Evolutionary conservation across 2,113 vertebrate species (phyloP), one percentile per base, ranked within the genome.

Genomic region (Callipepla squamata): DNA sequence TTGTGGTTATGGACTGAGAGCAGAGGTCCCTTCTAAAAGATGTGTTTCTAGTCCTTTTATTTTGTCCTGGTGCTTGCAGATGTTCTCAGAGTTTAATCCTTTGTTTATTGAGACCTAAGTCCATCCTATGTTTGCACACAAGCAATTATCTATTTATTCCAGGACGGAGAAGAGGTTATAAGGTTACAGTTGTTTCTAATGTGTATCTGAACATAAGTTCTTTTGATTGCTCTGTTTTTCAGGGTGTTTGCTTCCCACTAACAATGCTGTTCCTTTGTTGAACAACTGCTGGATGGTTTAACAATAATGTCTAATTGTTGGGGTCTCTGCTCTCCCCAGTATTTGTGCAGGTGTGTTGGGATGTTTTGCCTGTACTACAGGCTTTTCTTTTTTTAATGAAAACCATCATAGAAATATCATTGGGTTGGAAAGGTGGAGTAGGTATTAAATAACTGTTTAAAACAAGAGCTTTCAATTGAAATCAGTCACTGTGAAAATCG

Each of bases 81-180:
- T 51, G n/a, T 72, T 91, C n/a, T 55, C 68, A 47, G n/a, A 66
- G 23, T 67, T 87, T 63, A 83, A 59, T 90, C 22, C 51, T 84
- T 73, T 70, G 58, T 80, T 89, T 75, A 22, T 7, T 18, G 32
- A 87, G 62, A n/a, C 40, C 57, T 88, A 34, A 79, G 8, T 11
- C 3, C 23, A 32, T 55, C 20, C 66, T 22, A 61, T 87, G 42
- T 73, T 91, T 95, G 90, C 95, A 19, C 87, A 91, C 91, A 85
- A 93, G 79, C 66, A 92, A 65, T 88, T 89, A 72, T 61, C 84
- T 85, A 2, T 96, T 95, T 94, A 48, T 36, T 85, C 69, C 78
- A 89, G 48, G 15, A 3, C 7, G 48, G 40, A 8, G 32, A 38
- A 67, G 45, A 63, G 79, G 78, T 66, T 75, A 11, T 8, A 23